Evolutionary conservation across 2,797 vertebrate genomes (phyloP).

Genomic region (Loriculus beryllinus): DNA sequence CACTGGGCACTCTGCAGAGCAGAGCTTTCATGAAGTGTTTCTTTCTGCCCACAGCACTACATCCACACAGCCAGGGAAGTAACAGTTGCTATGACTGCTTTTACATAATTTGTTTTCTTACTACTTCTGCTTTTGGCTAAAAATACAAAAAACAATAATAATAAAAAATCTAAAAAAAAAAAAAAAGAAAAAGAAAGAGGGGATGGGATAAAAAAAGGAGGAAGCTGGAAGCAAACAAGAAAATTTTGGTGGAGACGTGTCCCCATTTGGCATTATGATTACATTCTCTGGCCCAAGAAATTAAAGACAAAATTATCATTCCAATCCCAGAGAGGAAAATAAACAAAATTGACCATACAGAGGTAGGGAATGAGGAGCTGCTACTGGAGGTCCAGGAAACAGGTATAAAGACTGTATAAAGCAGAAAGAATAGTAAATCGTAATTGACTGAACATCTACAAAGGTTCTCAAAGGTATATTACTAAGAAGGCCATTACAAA

Average conservation of each 20-base stretch:
- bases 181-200: neutral
- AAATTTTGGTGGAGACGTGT: neutral
- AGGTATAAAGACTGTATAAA: neutral
- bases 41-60: neutral
- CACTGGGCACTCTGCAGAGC: neutral
- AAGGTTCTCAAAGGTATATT: neutral
- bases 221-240: neutral
- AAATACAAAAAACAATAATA: neutral
- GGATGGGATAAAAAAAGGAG: neutral
- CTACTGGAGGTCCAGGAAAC: neutral
- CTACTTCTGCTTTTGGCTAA: neutral
- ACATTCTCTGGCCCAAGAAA: neutral
- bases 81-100: neutral
- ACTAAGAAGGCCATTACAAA: neutral
- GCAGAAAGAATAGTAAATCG: neutral
- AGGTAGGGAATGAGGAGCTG: neutral
- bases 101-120: neutral
- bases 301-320: neutral
- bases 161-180: too few species aligned
- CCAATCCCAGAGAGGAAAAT: neutral
- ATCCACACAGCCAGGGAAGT: neutral
- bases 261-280: neutral
- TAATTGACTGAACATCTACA: neutral
- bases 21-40: neutral
- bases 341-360: neutral